Base-by-base conservation (phyloP, 2,888 invertebrate genomes). In the Lomographa bimaculata region DNA sequence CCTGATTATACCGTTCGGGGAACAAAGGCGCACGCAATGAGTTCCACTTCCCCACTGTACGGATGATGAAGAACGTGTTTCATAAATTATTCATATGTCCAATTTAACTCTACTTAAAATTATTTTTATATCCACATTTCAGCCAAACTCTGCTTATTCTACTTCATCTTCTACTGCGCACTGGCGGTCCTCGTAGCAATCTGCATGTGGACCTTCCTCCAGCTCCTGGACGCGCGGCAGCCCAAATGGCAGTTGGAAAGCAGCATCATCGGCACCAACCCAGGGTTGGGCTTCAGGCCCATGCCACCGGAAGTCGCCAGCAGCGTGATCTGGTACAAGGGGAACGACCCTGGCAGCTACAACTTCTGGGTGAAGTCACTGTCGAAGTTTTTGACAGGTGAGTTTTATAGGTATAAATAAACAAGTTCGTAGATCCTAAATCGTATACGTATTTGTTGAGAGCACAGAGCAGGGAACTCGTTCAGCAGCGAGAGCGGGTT, bases 201-300 rank as follows among this genome's bases (percentile, higher is more conserved):
- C 49, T 97, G 98, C 87, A 94, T 98, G 92, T 96, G 97, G 93
- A 95, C 95, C 44, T 99, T 99, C 91, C 94, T 95, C 57, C 95
- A 95, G 79, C 97, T 97, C 0, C 82, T 98, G 64, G 96, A 97
- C 79, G 93, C 94, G n/a, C 91, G 95, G 58, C 93, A 94, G 70
- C 98, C 98, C 4, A 96, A 94, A 80, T 98, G 97, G 96, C 94
- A 94, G 72, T 90, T 97, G 46, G 94, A 95, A 16, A 79, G 91
- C 40, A 97, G 97, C 45, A 92, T 98, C 60, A 98, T 98, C 64
- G 98, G 98, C 64, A 95, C 95, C 57, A 98, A 98, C 90, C 99
- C 99, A 54, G 98, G 98, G 33, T 91, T 99, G 37, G 98, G 98
- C 47, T 99, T 98, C 85, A 91, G 98, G 52, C 99, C 99, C 3